A percentile compares a stretch with the other conserved stretches of the same genome.
These are phyloP conservation scores for Papilio polyxenes DNA, from an alignment of 1,140 invertebrate species.

Conservation along the genomic window DNA sequence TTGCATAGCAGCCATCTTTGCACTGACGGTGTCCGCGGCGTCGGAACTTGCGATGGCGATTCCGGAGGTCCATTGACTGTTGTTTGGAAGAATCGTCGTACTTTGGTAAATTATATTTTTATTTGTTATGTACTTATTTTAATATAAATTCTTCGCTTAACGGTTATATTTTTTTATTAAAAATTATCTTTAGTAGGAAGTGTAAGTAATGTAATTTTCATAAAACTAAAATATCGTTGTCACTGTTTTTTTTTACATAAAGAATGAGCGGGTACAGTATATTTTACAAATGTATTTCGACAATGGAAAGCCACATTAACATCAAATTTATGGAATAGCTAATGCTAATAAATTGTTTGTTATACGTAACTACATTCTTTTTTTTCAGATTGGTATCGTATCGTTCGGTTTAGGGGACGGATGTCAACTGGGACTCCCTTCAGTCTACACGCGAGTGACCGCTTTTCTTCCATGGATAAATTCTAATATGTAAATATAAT, in stretches of 20 bases:
- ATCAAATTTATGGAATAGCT: too few species aligned
- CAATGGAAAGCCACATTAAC: too few species aligned
- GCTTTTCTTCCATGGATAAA: conserved; percentile 60
- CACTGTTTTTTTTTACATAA: too few species aligned
- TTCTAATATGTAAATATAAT: conserved; percentile 38
- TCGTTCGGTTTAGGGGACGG: conserved; percentile 58
- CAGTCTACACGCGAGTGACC: conserved; percentile 60
- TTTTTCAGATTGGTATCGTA: conserved; percentile 57
- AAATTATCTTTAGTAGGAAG: too few species aligned
- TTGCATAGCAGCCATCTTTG: conserved; percentile 62
- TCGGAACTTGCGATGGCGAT: conserved; percentile 66
- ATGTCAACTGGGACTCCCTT: conserved; percentile 58
- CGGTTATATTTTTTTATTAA: too few species aligned
- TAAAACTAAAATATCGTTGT: too few species aligned
- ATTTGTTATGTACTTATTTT: not conserved
- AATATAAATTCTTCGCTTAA: too few species aligned
- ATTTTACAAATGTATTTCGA: too few species aligned
- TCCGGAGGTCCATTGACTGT: conserved; percentile 62
- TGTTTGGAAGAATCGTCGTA: conserved; percentile 53
- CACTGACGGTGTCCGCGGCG: conserved; percentile 50
- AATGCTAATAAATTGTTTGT: too few species aligned
- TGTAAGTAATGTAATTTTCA: too few species aligned
- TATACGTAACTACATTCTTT: not conserved
- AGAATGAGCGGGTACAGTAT: too few species aligned
- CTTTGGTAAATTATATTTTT: conserved; percentile 52